Percentiles rank a stretch among this genome's conserved stretches.
Evolutionary conservation across 2,113 vertebrate genomes (phyloP).

Genomic region (Heloderma charlesbogerti): DNA sequence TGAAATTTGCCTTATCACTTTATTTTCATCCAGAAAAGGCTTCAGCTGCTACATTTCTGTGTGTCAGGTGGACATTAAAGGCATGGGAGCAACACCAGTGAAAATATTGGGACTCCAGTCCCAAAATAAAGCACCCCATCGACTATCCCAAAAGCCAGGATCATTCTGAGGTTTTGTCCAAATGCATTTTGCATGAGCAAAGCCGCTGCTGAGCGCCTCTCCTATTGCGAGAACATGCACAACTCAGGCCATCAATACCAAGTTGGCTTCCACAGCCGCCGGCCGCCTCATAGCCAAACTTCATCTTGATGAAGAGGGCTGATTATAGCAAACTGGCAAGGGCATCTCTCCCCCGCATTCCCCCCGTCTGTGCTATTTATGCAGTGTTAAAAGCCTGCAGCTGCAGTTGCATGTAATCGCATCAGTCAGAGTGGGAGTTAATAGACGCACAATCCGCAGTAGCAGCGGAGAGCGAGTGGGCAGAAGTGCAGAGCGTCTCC

Average conservation of each 20-base stretch:
- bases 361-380: constrained; percentile 54
- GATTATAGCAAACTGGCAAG: constrained; percentile 33
- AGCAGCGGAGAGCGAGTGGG: constrained; percentile 47
- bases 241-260: constrained; percentile 9
- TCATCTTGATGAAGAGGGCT: neutral
- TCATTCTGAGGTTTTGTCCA: neutral
- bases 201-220: neutral
- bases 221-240: neutral
- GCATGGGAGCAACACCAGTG: neutral
- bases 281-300: constrained; percentile 10
- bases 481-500: constrained; percentile 47
- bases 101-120: neutral
- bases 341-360: constrained; percentile 10
- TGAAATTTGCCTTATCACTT: neutral
- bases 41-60: neutral
- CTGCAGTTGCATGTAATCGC: neutral
- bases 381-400: constrained; percentile 47
- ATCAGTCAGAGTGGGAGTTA: constrained; percentile 59
- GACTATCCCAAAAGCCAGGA: neutral
- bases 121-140: neutral
- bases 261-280: neutral
- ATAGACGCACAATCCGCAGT: constrained; percentile 45
- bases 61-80: neutral
- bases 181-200: rapidly evolving
- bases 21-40: neutral